Base-by-base conservation (phyloP, 2,888 invertebrate genomes). In the Elysia crispata region DNA sequence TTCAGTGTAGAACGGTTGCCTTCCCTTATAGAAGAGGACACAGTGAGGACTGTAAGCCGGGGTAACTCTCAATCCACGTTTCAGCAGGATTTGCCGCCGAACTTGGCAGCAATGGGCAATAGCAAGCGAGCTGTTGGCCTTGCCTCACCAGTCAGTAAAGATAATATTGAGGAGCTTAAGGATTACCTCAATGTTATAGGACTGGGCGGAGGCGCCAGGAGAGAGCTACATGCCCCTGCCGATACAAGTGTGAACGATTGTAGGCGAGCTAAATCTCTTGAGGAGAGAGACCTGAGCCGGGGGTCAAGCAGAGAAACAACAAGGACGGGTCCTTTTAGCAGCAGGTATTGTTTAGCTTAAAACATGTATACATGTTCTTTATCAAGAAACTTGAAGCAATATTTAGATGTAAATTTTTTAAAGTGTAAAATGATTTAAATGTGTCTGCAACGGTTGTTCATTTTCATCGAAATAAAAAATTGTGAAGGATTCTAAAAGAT, bases 11-110 rank as follows among this genome's bases (percentile, higher is more conserved):
- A 66, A 6, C 1, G 66, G 30, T 18, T 66, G 30, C 66, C 66
- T 5, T 66, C 66, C 3, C 66, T 66, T 1, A 23, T 28, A 18
- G 66, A 66, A 15, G 66, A 66, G 30, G 66, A 66, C 66, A 66
- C 66, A 6, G 30, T 66, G 28, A 66, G 25, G 30, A 28, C 25
- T 6, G 8, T 66, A 1, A 23, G 23, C 18, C 8, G 66, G 25
- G 66, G 66, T 6, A 66, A 66, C 30, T 66, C 66, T 5, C 66
- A 66, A 18, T 18, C 28, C 1, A 25, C 18, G 25, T 66, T 66
- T 18, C 23, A n/a, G 25, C 66, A 28, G 18, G 25, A 66, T 18
- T 5, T 5, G 3, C 23, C 6, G 23, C 25, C 66, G 3, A 6
- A 6, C 18, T 66, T 18, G 60, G 20, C 60, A 15, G 23, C 8